A percentile compares a stretch with the other conserved stretches of the same genome.
Conservation (phyloP, 1,140 invertebrate species). For the Dreissena rostriformis region DNA sequence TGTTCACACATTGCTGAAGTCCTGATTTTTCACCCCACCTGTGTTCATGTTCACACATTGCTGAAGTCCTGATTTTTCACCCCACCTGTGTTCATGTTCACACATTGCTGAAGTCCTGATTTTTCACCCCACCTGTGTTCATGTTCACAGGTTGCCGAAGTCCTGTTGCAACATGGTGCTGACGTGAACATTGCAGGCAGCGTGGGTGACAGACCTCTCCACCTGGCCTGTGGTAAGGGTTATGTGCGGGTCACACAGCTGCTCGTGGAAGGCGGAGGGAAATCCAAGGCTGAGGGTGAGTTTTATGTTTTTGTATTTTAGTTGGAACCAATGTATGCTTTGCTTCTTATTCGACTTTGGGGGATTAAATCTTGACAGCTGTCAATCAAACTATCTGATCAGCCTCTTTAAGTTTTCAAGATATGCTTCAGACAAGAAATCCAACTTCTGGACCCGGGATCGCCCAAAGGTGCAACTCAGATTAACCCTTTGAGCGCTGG, state of each 20-base stretch:
- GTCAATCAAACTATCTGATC: too few relatives aligned
- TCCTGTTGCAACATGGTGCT: constrained; percentile 79
- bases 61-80: constrained; percentile 72
- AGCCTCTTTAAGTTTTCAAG: too few relatives aligned
- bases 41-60: constrained; percentile 74
- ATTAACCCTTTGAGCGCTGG: too few relatives aligned
- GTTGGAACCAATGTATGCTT: too few relatives aligned
- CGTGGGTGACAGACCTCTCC: constrained; percentile 82
- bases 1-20: constrained; percentile 79
- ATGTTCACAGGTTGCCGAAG: constrained; percentile 78
- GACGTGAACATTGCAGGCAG: constrained; percentile 82
- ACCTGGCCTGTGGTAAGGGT: constrained; percentile 81
- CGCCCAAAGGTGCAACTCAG: too few relatives aligned
- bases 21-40: constrained; percentile 53
- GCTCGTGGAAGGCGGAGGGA: constrained; percentile 75
- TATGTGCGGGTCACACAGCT: constrained; percentile 80
- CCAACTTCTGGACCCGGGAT: too few relatives aligned
- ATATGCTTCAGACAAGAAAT: too few relatives aligned
- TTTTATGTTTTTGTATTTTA: not conserved
- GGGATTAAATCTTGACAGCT: too few relatives aligned
- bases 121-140: not conserved
- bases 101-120: constrained; percentile 79
- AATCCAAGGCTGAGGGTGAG: constrained; percentile 78
- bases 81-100: not conserved
- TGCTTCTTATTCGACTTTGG: too few relatives aligned